phyloP scores from a whole-genome alignment of 35 echinoderm and acorn worm species.

The Heliocidaris tuberculata region DNA sequence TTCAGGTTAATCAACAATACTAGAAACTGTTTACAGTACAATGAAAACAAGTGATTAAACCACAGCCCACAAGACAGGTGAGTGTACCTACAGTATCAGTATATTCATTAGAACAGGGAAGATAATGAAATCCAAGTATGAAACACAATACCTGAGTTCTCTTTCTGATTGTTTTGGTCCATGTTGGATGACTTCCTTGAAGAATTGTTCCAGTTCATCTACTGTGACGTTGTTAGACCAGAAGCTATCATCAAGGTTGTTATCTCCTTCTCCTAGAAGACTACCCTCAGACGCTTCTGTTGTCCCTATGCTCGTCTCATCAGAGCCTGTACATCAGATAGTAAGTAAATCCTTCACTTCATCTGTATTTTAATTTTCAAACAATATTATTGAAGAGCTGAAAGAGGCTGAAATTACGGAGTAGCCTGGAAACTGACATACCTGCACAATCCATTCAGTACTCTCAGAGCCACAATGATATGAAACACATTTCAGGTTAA shows the following conservation, averaged over 20 bases:
- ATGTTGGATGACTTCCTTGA: constrained; percentile 57
- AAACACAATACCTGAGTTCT: constrained; percentile 76
- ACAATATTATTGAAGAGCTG: background rate
- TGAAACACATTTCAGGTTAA: too few relatives aligned
- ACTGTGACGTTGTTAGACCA: constrained; percentile 77
- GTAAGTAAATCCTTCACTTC: background rate
- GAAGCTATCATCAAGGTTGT: constrained; percentile 74
- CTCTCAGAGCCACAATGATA: too few relatives aligned
- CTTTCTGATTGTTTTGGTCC: constrained; percentile 94
- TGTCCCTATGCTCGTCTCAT: constrained; percentile 84
- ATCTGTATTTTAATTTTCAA: background rate
- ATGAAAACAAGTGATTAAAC: background rate
- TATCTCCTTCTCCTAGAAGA: constrained; percentile 81
- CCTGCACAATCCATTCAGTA: too few relatives aligned
- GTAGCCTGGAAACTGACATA: too few relatives aligned
- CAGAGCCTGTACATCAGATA: constrained; percentile 61
- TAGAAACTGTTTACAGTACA: background rate
- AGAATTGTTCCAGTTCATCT: constrained; percentile 85
- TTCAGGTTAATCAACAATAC: background rate
- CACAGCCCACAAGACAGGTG: too few relatives aligned
- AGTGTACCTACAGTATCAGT: too few relatives aligned
- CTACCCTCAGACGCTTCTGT: constrained; percentile 85
- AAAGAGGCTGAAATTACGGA: background rate
- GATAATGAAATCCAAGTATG: too few relatives aligned
- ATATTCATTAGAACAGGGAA: too few relatives aligned